These are phyloP conservation scores for Tetragonula clypearis DNA, from an alignment of 1,140 invertebrate species.

Conservation along the genomic window DNA sequence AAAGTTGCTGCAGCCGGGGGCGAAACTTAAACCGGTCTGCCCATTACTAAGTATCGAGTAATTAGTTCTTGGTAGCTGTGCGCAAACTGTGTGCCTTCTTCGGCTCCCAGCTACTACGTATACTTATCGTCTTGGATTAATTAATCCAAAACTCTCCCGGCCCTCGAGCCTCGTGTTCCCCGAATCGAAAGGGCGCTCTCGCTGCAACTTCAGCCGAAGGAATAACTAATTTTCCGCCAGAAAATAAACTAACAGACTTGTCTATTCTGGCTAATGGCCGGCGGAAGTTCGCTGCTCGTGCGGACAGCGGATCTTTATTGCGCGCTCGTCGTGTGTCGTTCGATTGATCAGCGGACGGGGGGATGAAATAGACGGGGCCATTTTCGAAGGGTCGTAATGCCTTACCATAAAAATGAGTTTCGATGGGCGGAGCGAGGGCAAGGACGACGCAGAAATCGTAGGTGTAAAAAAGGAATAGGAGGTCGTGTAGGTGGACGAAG, in stretches of 20 bases:
- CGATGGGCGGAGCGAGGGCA: background rate
- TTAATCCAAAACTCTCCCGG: slow-evolving; percentile 41
- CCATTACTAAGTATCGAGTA: slow-evolving; percentile 59
- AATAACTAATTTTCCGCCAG: background rate
- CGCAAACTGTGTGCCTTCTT: slow-evolving; percentile 55
- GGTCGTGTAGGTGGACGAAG: background rate
- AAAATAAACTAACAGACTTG: background rate
- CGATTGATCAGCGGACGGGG: background rate
- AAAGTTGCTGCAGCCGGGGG: slow-evolving; percentile 52
- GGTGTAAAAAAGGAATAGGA: background rate
- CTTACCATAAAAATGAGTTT: background rate
- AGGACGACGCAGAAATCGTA: background rate
- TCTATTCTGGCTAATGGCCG: background rate
- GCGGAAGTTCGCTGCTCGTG: background rate
- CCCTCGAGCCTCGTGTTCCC: background rate
- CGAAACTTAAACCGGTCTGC: slow-evolving; percentile 48
- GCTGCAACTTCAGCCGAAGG: background rate
- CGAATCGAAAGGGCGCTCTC: background rate
- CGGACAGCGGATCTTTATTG: background rate
- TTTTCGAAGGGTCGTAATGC: background rate
- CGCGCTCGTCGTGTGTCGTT: background rate
- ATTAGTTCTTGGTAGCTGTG: slow-evolving; percentile 55
- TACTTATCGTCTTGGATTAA: slow-evolving; percentile 45
- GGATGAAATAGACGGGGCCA: too few relatives aligned
- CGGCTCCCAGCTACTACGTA: background rate